A percentile compares a stretch with the other conserved stretches of the same genome.
Conservation (phyloP, 2,888 invertebrate genomes). For the Eilema caniola region DNA sequence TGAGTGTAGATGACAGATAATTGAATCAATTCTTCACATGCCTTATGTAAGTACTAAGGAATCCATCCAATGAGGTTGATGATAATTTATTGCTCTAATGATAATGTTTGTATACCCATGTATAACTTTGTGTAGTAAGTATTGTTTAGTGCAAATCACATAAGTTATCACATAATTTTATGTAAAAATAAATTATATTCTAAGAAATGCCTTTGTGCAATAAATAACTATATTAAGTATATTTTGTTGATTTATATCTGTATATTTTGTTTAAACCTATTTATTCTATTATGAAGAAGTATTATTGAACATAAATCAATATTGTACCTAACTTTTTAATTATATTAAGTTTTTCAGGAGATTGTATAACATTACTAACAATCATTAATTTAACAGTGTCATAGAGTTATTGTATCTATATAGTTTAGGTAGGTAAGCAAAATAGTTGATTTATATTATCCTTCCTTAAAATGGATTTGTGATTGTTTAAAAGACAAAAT, state of each 20-base stretch:
- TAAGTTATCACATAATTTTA: constrained; percentile 37
- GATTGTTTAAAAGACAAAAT: constrained; percentile 52
- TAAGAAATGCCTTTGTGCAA: constrained; percentile 62
- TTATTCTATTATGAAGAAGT: constrained; percentile 27
- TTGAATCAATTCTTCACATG: constrained; percentile 37
- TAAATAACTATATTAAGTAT: constrained; percentile 48
- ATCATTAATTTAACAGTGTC: constrained; percentile 48
- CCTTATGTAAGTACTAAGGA: constrained; percentile 43
- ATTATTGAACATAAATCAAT: constrained; percentile 32
- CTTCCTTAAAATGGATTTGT: constrained; percentile 35
- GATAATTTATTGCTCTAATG: constrained; percentile 44
- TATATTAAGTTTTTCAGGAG: constrained; percentile 43
- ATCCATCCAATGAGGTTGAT: constrained; percentile 52
- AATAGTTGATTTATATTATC: constrained; percentile 38
- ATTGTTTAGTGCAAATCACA: constrained; percentile 50
- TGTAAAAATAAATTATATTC: constrained; percentile 34
- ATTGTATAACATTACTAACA: constrained; percentile 32
- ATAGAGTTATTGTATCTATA: constrained; percentile 46
- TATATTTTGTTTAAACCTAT: constrained; percentile 27
- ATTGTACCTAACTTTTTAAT: constrained; percentile 35
- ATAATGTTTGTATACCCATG: constrained; percentile 26
- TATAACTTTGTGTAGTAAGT: constrained; percentile 35
- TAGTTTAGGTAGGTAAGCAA: constrained; percentile 39
- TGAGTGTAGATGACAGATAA: constrained; percentile 36
- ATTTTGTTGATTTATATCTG: constrained; percentile 44